Evolutionary conservation across 1,140 invertebrate species (phyloP).

Genomic region (Apolygus lucorum): DNA sequence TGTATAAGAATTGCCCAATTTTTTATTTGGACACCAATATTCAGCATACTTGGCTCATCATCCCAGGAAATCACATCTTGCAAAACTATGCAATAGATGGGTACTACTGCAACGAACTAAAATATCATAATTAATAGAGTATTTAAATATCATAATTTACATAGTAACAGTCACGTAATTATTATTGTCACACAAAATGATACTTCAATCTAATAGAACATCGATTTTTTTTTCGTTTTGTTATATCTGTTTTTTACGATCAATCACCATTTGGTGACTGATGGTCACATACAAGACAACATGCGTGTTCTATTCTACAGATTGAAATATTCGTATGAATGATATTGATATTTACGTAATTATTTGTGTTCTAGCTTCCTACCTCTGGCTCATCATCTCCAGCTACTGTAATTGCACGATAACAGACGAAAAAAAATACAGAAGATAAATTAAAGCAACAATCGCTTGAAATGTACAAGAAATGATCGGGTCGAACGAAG

Average conservation of each 20-base stretch:
- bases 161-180: not conserved
- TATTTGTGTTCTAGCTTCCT: constrained; percentile 10
- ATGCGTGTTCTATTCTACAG: constrained; percentile 12
- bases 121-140: not conserved
- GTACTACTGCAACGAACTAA: no score
- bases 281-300: not conserved
- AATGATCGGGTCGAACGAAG: no score
- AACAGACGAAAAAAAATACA: not conserved
- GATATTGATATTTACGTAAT: constrained; percentile 3
- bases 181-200: not conserved
- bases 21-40: no score
- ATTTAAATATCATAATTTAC: constrained; percentile 26
- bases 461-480: no score
- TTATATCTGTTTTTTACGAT: not conserved
- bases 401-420: not conserved
- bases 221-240: not conserved
- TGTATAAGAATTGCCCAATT: no score
- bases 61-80: no score
- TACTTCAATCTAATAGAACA: not conserved
- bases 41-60: no score
- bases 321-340: not conserved
- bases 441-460: no score
- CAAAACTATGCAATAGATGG: no score
- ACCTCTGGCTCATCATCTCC: constrained; percentile 10
- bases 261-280: not conserved